phyloP scores from a whole-genome alignment of 2,113 vertebrate genomes.

The Mixornis gularis region DNA sequence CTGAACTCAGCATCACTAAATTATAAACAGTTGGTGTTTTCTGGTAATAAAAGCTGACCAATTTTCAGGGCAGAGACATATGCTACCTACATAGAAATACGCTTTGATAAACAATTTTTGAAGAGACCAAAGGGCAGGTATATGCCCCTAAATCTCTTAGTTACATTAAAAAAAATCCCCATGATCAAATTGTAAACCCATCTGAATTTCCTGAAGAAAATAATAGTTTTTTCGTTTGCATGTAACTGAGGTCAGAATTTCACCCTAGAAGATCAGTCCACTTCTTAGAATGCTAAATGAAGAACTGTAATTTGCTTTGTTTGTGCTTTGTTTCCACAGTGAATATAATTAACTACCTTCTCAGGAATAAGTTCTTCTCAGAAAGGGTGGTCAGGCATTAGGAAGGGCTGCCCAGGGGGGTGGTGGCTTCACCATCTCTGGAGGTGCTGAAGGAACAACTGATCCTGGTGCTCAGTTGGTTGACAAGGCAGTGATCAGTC shows the following conservation, averaged over 20 bases:
- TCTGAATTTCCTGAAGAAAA: not conserved
- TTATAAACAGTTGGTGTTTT: not conserved
- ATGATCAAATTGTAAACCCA: not conserved
- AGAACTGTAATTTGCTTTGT: not conserved
- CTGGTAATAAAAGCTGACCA: not conserved
- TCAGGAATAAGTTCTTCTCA: not conserved
- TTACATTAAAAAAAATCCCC: not conserved
- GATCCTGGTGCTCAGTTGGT: not conserved
- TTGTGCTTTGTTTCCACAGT: not conserved
- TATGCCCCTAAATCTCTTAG: not conserved
- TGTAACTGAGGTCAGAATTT: not conserved
- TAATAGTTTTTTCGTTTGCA: not conserved
- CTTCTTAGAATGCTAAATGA: not conserved
- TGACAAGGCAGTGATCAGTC: not conserved
- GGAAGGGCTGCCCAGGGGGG: not conserved
- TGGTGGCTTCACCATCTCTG: too few relatives aligned
- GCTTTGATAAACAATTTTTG: not conserved
- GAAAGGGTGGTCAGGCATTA: not conserved
- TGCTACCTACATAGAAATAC: not conserved
- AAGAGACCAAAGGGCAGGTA: not conserved
- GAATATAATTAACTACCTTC: not conserved
- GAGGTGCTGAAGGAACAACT: not conserved
- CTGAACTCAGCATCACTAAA: not conserved
- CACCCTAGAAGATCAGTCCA: not conserved
- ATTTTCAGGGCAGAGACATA: not conserved